Conservation (phyloP, 2,888 invertebrate genomes). For the Hypolimnas misippus region DNA sequence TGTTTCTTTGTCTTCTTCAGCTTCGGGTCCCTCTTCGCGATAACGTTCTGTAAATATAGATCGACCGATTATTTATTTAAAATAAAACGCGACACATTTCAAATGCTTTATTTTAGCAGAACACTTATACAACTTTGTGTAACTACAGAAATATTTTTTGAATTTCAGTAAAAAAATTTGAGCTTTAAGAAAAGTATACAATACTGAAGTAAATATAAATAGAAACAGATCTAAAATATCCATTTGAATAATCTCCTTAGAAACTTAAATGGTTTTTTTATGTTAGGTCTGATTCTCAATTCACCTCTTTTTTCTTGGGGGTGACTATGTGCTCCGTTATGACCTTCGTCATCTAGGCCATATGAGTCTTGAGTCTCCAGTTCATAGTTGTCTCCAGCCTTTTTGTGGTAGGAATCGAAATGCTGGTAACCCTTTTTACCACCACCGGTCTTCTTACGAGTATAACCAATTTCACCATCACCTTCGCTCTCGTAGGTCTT, state of each 20-base stretch:
- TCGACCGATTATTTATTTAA: background rate
- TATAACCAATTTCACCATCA: slow-evolving; percentile 87
- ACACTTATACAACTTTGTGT: too few species aligned
- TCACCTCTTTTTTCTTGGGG: slow-evolving; percentile 70
- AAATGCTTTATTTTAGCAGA: background rate
- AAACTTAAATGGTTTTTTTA: slow-evolving; percentile 61
- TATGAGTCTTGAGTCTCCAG: slow-evolving; percentile 87
- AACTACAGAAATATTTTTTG: too few species aligned
- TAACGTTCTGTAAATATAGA: slow-evolving; percentile 35
- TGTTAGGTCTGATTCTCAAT: slow-evolving; percentile 50
- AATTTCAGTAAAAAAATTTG: too few species aligned
- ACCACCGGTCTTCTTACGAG: slow-evolving; percentile 85
- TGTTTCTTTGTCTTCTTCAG: slow-evolving; percentile 46
- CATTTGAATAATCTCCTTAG: slow-evolving; percentile 57
- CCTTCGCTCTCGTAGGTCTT: slow-evolving; percentile 85
- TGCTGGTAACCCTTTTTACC: slow-evolving; percentile 89
- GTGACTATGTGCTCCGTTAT: slow-evolving; percentile 75
- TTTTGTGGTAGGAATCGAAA: slow-evolving; percentile 89
- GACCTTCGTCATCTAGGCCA: slow-evolving; percentile 81
- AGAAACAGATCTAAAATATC: slow-evolving; percentile 55
- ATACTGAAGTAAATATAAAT: too few species aligned
- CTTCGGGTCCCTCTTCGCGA: slow-evolving; percentile 46
- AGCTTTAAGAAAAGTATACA: too few species aligned
- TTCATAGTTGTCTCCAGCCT: slow-evolving; percentile 88
- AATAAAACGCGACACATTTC: background rate